Evolutionary conservation across 2,888 invertebrate genomes (phyloP), one percentile per base, ranked within the genome.

Genomic region (Ichneumoninae sp.): DNA sequence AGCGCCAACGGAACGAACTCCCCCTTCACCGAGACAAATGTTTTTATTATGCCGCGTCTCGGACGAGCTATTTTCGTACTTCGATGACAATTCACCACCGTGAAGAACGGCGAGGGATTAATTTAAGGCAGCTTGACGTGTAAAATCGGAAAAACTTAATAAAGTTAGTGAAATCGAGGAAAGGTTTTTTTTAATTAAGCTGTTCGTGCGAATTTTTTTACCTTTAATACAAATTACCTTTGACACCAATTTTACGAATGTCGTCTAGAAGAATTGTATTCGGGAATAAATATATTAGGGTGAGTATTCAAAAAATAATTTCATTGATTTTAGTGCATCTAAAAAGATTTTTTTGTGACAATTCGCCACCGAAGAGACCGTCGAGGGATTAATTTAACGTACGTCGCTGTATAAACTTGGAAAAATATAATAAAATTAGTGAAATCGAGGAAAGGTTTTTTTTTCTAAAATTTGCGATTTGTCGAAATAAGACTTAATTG

Each of bases 1-100:
- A 2, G 13, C 30, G 7, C 4, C 30, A 30, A 60, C 26, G 44
- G 26, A 13, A 60, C 13, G 19, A 50, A 30, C 6, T n/a, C 40
- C 3, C 52, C 30, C 16, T 68, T 30, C 44, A 52, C 54, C 19
- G 3, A 36, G 50, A 69, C 36, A 50, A 76, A 54, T 76, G 40
- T 76, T 30, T 76, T 76, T 76, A 76, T 76, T 76, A 75, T 66
- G 52, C 75, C 7, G 6, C 30, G 40, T 7, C 19, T n/a, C 6
- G 16, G 0, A 40, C 36, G 40, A 26, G 26, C 26, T 60, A 54
- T 60, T 44, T 60, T n/a, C 33, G 44, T 16, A 73, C 40, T 0
- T 47, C 26, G 60, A 30, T 44, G 73, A 60, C 57, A 30, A 26
- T 8, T 13, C 44, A 5, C 2, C 22, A 44, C 44, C 33, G 33